Conservation (phyloP, 2,888 invertebrate genomes). For the Eretmocerus hayati region DNA sequence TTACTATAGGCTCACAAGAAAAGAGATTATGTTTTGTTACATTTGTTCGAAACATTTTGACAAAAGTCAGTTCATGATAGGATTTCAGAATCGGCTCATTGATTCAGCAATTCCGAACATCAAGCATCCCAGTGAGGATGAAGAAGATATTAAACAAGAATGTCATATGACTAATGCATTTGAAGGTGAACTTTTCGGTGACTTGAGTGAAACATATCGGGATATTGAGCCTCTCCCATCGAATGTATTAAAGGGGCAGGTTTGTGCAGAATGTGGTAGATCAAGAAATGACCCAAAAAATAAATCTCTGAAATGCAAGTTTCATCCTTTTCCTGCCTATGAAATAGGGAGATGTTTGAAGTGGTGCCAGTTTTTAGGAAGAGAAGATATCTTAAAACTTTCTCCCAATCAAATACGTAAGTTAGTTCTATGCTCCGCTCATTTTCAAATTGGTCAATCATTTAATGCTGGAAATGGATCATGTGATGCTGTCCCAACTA, state of each 20-base stretch:
- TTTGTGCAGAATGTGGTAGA: slow-evolving; percentile 43
- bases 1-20: slow-evolving; percentile 42
- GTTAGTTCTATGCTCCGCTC: slow-evolving; percentile 42
- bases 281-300: slow-evolving; percentile 39
- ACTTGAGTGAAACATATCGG: slow-evolving; percentile 28
- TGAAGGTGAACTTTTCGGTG: slow-evolving; percentile 19
- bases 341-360: slow-evolving; percentile 43
- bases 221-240: slow-evolving; percentile 31
- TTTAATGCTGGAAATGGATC: slow-evolving; percentile 39
- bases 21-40: slow-evolving; percentile 44
- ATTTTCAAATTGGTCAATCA: slow-evolving; percentile 40
- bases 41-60: slow-evolving; percentile 45
- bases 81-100: slow-evolving; percentile 34
- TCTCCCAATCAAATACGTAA: slow-evolving; percentile 45
- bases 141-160: slow-evolving; percentile 6
- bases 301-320: slow-evolving; percentile 40
- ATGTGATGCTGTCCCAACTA: slow-evolving; percentile 43
- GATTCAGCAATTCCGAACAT: slow-evolving; percentile 41
- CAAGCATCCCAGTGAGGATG: slow-evolving; percentile 29
- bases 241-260: slow-evolving; percentile 39
- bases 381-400: slow-evolving; percentile 44
- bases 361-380: slow-evolving; percentile 43
- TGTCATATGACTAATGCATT: neutral
- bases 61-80: slow-evolving; percentile 36
- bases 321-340: slow-evolving; percentile 44